Evolutionary conservation across 2,113 vertebrate genomes (phyloP), one percentile per base, ranked within the genome.

Genomic region (Zingel zingel): DNA sequence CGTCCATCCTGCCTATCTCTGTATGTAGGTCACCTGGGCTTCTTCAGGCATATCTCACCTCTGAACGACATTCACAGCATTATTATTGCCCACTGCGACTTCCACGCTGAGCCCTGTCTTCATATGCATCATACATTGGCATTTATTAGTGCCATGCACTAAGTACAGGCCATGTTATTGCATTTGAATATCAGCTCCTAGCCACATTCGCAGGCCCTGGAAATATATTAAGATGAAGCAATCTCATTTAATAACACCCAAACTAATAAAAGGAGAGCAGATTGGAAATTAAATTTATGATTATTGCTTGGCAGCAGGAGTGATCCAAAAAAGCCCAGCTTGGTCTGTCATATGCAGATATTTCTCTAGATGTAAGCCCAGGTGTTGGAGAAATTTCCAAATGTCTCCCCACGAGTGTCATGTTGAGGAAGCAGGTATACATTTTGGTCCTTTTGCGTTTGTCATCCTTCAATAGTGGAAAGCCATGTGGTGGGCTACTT

Each of bases 191-290:
- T 97, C 97, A 97, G 96, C 97, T 97, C 83, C 95, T 95, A 97
- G 98, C 96, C 97, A 97, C 95, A 95, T 96, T 96, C 96, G 91
- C 96, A 94, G 95, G 96, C 94, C 94, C 96, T 92, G 94, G 97
- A 98, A 97, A 97, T 98, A 97, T 98, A 99, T 97, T 98, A 98
- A 97, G 97, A 97, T 97, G 97, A 98, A 98, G 98, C 97, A 98
- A 97, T 98, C 97, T 98, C 97, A 97, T 99, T 99, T 99, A 99
- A 99, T 99, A 99, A 99, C 97, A 98, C 94, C 96, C 96, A 98
- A 98, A 98, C 97, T 99, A 99, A 99, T 99, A 99, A 99, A 98
- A 97, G 97, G 95, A 97, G 96, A 95, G 97, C 96, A 96, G 97
- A 97, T 97, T 97, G 96, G 93, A 97, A 98, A 99, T 99, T 98